A percentile compares a stretch with the other conserved stretches of the same genome.
Evolutionary conservation across 2,797 vertebrate genomes (phyloP).

Genomic region (Atherinosoma microstoma): DNA sequence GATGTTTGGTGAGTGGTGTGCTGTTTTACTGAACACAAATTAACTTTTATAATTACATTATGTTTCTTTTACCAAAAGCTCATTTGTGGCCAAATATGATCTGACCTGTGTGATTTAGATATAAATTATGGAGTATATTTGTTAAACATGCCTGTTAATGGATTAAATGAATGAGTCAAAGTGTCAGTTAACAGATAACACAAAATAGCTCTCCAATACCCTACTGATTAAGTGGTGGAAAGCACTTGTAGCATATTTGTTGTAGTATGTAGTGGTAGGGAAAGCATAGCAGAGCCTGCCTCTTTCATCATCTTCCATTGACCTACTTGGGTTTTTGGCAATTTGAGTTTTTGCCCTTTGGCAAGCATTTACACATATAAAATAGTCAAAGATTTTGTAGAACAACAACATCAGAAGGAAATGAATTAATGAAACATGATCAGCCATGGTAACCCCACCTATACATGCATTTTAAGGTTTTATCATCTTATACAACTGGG

Average conservation of each 20-base stretch:
- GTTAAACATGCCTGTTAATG: conserved; percentile 31
- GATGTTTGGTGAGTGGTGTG: not conserved
- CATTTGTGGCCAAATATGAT: conserved; percentile 33
- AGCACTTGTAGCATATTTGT: conserved; percentile 65
- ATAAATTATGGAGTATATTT: conserved; percentile 30
- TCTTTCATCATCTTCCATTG: conserved; percentile 69
- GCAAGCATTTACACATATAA: conserved; percentile 71
- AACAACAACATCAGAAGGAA: conserved; percentile 52
- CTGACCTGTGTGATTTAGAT: conserved; percentile 11
- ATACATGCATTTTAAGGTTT: conserved; percentile 5
- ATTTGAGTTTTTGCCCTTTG: conserved; percentile 70
- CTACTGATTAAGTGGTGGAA: conserved; percentile 48
- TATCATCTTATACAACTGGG: conserved; percentile 24
- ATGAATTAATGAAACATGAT: conserved; percentile 65
- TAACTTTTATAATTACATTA: conserved; percentile 22
- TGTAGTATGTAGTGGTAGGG: conserved; percentile 38
- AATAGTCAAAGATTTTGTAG: conserved; percentile 65
- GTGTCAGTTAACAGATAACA: conserved; percentile 37
- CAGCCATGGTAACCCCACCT: conserved; percentile 37
- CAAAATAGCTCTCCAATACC: conserved; percentile 33
- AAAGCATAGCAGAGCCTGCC: conserved; percentile 30
- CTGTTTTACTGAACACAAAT: conserved; percentile 1
- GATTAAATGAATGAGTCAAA: conserved; percentile 44
- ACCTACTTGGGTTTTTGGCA: conserved; percentile 80
- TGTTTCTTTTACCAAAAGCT: conserved; percentile 31